phyloP scores from a whole-genome alignment of 64 coral and sea anemone species.

The Porites australiensis region DNA sequence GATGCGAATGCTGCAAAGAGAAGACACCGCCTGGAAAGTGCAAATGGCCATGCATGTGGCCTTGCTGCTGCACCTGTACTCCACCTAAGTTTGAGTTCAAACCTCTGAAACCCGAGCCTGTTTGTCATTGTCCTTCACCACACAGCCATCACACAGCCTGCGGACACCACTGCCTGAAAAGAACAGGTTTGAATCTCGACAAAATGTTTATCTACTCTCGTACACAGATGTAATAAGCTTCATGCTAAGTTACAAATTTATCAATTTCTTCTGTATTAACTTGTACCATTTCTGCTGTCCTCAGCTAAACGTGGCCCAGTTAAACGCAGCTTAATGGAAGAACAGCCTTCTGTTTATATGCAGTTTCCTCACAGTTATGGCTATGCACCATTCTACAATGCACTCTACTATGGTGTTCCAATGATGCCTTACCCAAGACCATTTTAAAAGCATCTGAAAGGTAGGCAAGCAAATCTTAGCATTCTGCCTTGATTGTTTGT shows the following conservation, averaged over 20 bases:
- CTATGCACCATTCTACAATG: slow-evolving; percentile 38
- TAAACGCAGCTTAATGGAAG: slow-evolving; percentile 34
- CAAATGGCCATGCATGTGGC: slow-evolving; percentile 86
- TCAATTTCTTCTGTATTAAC: background rate
- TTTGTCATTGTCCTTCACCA: slow-evolving; percentile 71
- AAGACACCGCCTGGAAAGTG: slow-evolving; percentile 70
- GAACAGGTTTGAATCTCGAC: slow-evolving; percentile 26
- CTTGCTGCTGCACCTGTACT: slow-evolving; percentile 77
- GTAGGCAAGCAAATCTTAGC: background rate
- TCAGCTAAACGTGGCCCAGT: slow-evolving; percentile 34
- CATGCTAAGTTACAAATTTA: no score
- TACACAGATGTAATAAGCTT: no score
- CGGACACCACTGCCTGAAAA: slow-evolving; percentile 44
- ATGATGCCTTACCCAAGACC: slow-evolving; percentile 50
- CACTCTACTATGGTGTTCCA: slow-evolving; percentile 21
- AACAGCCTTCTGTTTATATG: slow-evolving; percentile 13
- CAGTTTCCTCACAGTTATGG: slow-evolving; percentile 10
- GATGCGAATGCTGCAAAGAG: slow-evolving; percentile 73
- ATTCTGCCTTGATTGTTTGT: no score
- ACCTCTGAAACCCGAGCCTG: slow-evolving; percentile 74
- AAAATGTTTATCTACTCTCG: no score
- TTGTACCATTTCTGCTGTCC: background rate
- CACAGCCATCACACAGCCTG: slow-evolving; percentile 44
- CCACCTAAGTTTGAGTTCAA: slow-evolving; percentile 80
- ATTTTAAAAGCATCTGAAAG: slow-evolving; percentile 34